Conservation (phyloP, 2,888 invertebrate species). For the Tetragonisca angustula region DNA sequence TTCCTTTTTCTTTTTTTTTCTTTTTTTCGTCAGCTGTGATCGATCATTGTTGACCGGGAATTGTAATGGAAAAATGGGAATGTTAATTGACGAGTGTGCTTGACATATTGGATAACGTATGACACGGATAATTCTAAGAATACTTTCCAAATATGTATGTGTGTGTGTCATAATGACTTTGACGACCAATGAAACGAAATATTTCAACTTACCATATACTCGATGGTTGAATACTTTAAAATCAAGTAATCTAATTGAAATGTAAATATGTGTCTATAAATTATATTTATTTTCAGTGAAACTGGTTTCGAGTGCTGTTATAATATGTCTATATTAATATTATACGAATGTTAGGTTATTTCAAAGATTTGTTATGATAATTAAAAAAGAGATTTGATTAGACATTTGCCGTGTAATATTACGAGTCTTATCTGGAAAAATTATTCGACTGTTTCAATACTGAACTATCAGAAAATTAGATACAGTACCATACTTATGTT, state of each 20-base stretch:
- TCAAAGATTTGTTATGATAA: too few relatives aligned
- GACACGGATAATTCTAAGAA: neutral
- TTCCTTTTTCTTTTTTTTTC: too few relatives aligned
- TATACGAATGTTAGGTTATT: too few relatives aligned
- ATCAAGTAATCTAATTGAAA: neutral
- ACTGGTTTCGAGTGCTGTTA: too few relatives aligned
- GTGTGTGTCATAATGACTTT: neutral
- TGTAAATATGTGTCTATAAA: neutral
- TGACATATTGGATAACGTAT: slow-evolving; percentile 21
- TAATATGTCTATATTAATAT: too few relatives aligned
- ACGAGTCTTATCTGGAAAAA: too few relatives aligned
- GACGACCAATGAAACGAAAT: neutral
- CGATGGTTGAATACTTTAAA: neutral
- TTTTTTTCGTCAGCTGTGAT: slow-evolving; percentile 26
- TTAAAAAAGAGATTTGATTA: too few relatives aligned
- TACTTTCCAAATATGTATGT: neutral
- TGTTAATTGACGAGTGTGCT: slow-evolving; percentile 33
- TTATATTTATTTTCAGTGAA: neutral
- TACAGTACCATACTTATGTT: too few relatives aligned
- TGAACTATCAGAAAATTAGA: too few relatives aligned
- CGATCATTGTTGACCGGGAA: slow-evolving; percentile 39
- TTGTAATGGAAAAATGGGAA: slow-evolving; percentile 29
- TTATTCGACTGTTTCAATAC: too few relatives aligned
- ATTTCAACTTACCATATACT: neutral
- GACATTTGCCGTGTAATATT: too few relatives aligned